These are phyloP conservation scores for Tamias sibiricus DNA, from an alignment of 2,113 vertebrate species.

Conservation along the genomic window DNA sequence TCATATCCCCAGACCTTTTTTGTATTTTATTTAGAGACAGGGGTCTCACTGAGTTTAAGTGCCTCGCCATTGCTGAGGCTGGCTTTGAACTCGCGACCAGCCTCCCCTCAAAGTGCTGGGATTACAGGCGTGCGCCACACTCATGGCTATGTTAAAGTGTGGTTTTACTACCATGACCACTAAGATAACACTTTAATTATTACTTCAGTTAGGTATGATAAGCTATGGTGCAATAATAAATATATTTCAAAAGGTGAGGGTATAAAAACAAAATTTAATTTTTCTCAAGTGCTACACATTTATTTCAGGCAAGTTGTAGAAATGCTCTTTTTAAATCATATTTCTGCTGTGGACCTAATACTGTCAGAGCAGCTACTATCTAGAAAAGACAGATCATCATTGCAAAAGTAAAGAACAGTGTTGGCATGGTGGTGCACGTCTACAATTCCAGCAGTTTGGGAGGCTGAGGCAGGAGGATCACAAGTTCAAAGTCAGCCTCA, in stretches of 20 bases:
- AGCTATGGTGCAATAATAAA: neutral
- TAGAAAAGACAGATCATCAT: neutral
- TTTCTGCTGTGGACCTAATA: neutral
- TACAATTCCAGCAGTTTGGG: too few relatives aligned
- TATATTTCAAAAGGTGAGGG: neutral
- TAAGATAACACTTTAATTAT: slow-evolving; percentile 2
- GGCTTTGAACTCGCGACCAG: too few relatives aligned
- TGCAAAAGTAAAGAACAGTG: neutral
- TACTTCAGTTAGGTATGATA: neutral
- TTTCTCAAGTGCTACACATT: neutral
- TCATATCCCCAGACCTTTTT: too few relatives aligned
- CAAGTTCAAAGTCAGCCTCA: too few relatives aligned
- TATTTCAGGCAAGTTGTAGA: neutral
- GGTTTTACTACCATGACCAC: neutral
- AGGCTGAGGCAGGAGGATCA: too few relatives aligned
- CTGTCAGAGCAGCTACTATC: neutral
- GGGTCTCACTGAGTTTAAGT: too few relatives aligned
- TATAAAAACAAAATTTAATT: neutral
- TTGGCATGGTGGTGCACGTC: too few relatives aligned
- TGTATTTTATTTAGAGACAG: too few relatives aligned
- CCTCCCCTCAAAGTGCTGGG: too few relatives aligned
- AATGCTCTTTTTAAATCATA: neutral
- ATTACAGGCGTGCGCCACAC: too few relatives aligned
- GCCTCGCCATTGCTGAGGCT: too few relatives aligned
- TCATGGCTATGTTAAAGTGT: neutral